Base-by-base conservation (phyloP, 2,888 invertebrate genomes). In the Andrena bucephala region DNA sequence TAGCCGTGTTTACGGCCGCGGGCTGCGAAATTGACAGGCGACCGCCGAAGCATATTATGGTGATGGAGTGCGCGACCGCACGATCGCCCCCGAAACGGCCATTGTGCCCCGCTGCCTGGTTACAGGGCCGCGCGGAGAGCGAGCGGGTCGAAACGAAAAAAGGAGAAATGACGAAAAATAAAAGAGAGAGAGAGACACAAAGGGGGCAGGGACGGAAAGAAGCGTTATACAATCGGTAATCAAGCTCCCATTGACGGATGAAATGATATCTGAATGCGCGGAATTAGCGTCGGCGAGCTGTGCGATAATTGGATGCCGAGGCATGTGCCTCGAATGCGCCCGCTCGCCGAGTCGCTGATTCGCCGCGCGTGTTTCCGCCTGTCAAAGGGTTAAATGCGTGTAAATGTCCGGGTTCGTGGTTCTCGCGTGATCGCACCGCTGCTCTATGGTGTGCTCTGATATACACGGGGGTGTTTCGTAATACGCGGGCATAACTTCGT, bases 361-460 rank as follows among this genome's bases (percentile, higher is more conserved):
- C 86, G 88, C 87, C 84, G 81, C 83, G 87, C 88, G 86, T 89
- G 89, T 85, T 89, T 87, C 87, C 84, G 85, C 88, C 85, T 86
- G 87, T 91, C 91, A 92, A 91, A 91, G 91, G 91, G 90, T 92
- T 91, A 90, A 92, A 91, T 90, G 89, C 86, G 88, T 90, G 90
- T 91, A 90, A 91, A 91, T 91, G 88, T 89, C 87, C 89, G 85
- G 86, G 81, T 85, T 89, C 87, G 85, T 88, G 88, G 85, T 24
- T 16, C 79, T 88, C 87, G 88, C 85, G 83, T 82, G 88, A 88
- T 88, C 87, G 87, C 81, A 87, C 88, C 87, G 84, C 75, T 62
- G 69, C 77, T 68, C 71, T 57, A 69, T 71, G 73, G 76, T 74
- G 76, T 81, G 73, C 74, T 74, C 77, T 77, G 82, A 82, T 85